Percentiles rank a stretch among this genome's conserved stretches.
Conservation (phyloP, 2,113 vertebrate species). For the Cercocebus atys region DNA sequence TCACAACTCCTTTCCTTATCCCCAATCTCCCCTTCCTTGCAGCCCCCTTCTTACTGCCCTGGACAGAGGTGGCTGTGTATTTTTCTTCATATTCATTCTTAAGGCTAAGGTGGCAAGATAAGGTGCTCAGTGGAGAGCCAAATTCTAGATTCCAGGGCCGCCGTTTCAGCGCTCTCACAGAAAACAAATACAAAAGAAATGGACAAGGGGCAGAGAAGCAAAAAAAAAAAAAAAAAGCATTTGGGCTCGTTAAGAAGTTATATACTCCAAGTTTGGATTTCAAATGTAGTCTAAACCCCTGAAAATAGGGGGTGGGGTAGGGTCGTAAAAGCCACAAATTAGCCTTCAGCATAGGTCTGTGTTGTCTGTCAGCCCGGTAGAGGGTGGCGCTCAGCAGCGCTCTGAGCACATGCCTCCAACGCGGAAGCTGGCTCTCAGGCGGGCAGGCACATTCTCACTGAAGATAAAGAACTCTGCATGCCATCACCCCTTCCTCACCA, state of each 20-base stretch:
- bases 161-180: conserved; percentile 51
- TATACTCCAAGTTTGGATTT: conserved; percentile 45
- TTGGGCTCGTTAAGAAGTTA: conserved; percentile 62
- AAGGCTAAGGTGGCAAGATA: conserved; percentile 81
- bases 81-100: conserved; percentile 71
- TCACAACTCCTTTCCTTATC: background rate
- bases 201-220: conserved; percentile 16
- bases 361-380: background rate
- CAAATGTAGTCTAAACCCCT: conserved; percentile 53
- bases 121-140: conserved; percentile 78
- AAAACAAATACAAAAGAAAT: conserved; percentile 51
- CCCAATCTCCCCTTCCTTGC: background rate
- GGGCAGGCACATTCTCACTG: conserved; percentile 9
- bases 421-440: background rate
- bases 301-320: conserved; percentile 62
- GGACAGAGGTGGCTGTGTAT: conserved; percentile 48
- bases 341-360: conserved; percentile 8
- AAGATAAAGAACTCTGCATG: conserved; percentile 33
- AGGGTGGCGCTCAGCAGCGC: background rate
- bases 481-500: conserved; percentile 42
- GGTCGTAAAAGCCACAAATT: conserved; percentile 30
- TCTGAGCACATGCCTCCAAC: background rate
- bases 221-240: background rate
- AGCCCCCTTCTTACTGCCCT: background rate
- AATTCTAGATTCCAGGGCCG: conserved; percentile 67